Percentiles rank a stretch among this genome's conserved stretches.
Evolutionary conservation across 2,797 vertebrate species (phyloP).

Genomic region (Yasuhikotakia modesta): DNA sequence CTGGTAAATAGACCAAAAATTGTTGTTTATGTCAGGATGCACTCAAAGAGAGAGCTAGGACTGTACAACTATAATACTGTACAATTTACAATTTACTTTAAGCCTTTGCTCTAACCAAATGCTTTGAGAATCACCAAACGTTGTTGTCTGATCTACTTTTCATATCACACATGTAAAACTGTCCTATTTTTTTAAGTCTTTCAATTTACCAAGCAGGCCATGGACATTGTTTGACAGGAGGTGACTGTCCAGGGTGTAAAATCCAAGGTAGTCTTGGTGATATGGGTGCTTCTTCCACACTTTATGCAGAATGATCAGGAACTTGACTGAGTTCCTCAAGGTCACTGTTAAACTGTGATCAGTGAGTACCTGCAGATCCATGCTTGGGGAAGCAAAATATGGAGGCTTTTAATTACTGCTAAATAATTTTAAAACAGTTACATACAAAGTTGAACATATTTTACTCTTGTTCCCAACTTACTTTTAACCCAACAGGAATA

Average conservation of each 20-base stretch:
- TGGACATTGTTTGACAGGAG: slow-evolving; percentile 82
- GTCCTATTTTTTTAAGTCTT: neutral
- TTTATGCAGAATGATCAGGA: slow-evolving; percentile 84
- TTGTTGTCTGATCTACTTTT: neutral
- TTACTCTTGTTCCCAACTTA: too few species aligned
- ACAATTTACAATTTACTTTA: too few species aligned
- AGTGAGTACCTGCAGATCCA: slow-evolving; percentile 79
- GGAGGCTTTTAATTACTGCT: too few species aligned
- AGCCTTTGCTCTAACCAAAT: too few species aligned
- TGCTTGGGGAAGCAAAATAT: slow-evolving; percentile 74
- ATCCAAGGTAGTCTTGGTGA: slow-evolving; percentile 86
- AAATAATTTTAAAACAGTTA: too few species aligned
- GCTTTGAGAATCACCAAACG: neutral
- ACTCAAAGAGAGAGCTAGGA: too few species aligned
- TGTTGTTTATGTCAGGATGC: neutral
- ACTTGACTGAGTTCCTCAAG: slow-evolving; percentile 79
- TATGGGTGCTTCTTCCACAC: slow-evolving; percentile 82
- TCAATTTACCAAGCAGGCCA: slow-evolving; percentile 85
- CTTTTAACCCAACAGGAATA: too few species aligned
- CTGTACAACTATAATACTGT: neutral
- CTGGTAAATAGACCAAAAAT: slow-evolving; percentile 58
- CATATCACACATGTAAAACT: too few species aligned
- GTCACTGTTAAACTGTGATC: slow-evolving; percentile 80
- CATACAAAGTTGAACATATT: too few species aligned
- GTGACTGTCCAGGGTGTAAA: slow-evolving; percentile 85